Evolutionary conservation across 2,797 vertebrate genomes (phyloP).

Genomic region (Cossypha heuglini): DNA sequence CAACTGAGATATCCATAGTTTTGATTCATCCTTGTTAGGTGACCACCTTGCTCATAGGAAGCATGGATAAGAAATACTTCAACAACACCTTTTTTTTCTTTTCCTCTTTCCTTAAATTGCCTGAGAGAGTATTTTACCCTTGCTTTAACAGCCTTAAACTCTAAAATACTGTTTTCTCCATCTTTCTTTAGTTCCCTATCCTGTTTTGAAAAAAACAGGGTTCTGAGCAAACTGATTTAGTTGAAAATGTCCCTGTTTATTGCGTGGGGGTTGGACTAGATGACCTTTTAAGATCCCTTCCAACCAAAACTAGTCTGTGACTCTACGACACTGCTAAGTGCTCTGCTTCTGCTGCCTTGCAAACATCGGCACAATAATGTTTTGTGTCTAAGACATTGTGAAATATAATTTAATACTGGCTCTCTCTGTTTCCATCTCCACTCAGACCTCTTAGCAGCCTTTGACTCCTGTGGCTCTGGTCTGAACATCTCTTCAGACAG

Average conservation of each 20-base stretch:
- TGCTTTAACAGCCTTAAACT: not conserved
- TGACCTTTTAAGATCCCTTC: not conserved
- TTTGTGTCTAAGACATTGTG: accelerated
- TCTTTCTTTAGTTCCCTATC: not conserved
- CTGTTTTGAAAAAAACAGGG: not conserved
- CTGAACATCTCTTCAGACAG: not conserved
- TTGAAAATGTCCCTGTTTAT: not conserved
- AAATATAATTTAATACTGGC: not conserved
- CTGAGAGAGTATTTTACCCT: not conserved
- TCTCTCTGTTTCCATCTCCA: constrained; percentile 33
- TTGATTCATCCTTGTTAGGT: not conserved
- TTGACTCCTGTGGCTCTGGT: not conserved
- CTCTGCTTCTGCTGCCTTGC: not conserved
- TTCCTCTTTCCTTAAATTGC: not conserved
- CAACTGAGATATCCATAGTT: not conserved
- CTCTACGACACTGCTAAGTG: not conserved
- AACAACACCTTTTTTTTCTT: not conserved
- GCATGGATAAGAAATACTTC: not conserved
- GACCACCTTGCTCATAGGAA: not conserved
- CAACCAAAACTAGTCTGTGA: not conserved
- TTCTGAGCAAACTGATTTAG: not conserved
- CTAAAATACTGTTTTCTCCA: not conserved
- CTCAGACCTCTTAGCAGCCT: constrained; percentile 15
- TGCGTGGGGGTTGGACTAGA: not conserved
- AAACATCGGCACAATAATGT: accelerated